These are phyloP conservation scores for Mastacembelus armatus DNA, from an alignment of 2,797 vertebrate species.

Conservation along the genomic window DNA sequence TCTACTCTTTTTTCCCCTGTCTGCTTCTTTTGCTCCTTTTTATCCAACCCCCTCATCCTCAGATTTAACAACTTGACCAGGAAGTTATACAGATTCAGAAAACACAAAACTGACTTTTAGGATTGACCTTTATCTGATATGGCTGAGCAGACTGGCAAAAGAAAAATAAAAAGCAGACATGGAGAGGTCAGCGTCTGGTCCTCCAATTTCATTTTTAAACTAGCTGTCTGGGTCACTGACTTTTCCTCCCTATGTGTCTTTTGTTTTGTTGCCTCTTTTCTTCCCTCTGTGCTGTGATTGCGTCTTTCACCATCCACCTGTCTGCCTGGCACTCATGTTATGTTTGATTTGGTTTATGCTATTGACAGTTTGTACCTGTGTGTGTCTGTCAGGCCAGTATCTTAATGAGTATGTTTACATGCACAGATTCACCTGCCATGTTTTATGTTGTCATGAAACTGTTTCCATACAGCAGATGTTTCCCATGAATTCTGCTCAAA, in stretches of 20 bases:
- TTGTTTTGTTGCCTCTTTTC: neutral
- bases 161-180: slow-evolving; percentile 27
- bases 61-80: slow-evolving; percentile 22
- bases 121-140: slow-evolving; percentile 33
- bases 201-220: slow-evolving; percentile 25
- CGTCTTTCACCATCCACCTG: slow-evolving; percentile 19
- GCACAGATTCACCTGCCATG: slow-evolving; percentile 9
- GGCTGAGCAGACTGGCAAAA: slow-evolving; percentile 43
- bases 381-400: slow-evolving; percentile 1
- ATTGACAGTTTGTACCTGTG: neutral
- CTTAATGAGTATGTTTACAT: slow-evolving; percentile 28
- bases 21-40: slow-evolving; percentile 24
- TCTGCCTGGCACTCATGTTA: neutral
- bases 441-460: neutral
- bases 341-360: slow-evolving; percentile 41
- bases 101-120: slow-evolving; percentile 21
- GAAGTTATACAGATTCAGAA: slow-evolving; percentile 18
- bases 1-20: slow-evolving; percentile 27
- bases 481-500: neutral
- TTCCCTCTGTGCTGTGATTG: neutral
- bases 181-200: slow-evolving; percentile 25
- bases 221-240: slow-evolving; percentile 65
- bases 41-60: too few species aligned
- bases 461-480: neutral
- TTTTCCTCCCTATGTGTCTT: neutral